Percentiles rank a stretch among this genome's conserved stretches.
phyloP scores from a whole-genome alignment of 2,113 vertebrate genomes.

The Accipiter cooperii region DNA sequence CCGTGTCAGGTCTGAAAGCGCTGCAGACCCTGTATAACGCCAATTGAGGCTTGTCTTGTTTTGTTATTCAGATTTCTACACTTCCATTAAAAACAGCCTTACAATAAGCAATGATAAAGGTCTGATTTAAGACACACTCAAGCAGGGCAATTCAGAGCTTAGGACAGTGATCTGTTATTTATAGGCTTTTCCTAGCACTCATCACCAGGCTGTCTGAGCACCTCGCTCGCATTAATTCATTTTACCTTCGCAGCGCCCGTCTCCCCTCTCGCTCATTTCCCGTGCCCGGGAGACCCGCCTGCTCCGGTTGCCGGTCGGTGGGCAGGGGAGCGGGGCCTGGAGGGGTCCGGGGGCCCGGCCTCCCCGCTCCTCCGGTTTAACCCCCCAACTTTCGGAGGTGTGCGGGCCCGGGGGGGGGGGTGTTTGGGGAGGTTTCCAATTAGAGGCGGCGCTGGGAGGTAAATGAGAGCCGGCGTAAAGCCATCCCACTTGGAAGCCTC shows the following conservation, averaged over 20 bases:
- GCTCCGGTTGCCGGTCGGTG: background rate
- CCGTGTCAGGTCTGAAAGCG: slow-evolving; percentile 26
- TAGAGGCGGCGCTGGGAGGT: slow-evolving; percentile 23
- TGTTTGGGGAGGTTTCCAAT: background rate
- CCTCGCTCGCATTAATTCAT: slow-evolving; percentile 52
- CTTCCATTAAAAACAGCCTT: slow-evolving; percentile 54
- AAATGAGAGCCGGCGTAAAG: slow-evolving; percentile 35
- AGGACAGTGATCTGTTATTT: slow-evolving; percentile 62
- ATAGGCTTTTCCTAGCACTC: slow-evolving; percentile 57
- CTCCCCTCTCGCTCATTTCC: background rate
- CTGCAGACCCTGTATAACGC: slow-evolving; percentile 30
- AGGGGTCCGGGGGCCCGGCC: background rate
- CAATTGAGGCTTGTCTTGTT: slow-evolving; percentile 51
- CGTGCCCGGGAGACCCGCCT: background rate
- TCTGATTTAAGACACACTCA: slow-evolving; percentile 59
- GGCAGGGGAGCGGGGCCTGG: background rate
- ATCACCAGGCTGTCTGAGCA: slow-evolving; percentile 31
- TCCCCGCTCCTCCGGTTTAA: background rate
- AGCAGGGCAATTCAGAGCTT: slow-evolving; percentile 55
- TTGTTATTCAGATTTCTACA: slow-evolving; percentile 66
- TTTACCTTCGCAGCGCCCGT: background rate
- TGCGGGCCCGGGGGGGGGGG: background rate
- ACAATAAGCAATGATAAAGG: slow-evolving; percentile 39
- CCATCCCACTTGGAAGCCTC: slow-evolving; percentile 34
- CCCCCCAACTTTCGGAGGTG: slow-evolving; percentile 14